Evolutionary conservation across 2,113 vertebrate species (phyloP).

Genomic region (Pomatostomus ruficeps): DNA sequence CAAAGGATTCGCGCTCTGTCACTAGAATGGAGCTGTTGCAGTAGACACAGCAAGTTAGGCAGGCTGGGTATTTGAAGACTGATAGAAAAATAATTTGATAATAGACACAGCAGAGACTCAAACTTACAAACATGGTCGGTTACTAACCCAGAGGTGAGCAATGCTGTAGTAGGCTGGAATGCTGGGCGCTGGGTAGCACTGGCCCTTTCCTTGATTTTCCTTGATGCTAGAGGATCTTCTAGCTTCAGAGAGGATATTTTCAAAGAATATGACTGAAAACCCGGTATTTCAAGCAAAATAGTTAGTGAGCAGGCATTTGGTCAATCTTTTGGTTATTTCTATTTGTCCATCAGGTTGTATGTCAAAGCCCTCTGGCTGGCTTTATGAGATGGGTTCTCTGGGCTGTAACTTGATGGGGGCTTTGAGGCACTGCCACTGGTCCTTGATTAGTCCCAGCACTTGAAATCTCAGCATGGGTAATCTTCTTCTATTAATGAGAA

Average conservation of each 20-base stretch:
- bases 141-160: background rate
- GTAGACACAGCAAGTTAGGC: background rate
- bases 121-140: background rate
- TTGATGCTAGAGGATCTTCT: background rate
- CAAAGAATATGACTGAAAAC: background rate
- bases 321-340: background rate
- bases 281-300: background rate
- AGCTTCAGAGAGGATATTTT: background rate
- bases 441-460: background rate
- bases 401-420: background rate
- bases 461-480: background rate
- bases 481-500: background rate
- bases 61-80: background rate
- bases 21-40: background rate
- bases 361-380: background rate
- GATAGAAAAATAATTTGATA: background rate
- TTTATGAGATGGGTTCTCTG: background rate
- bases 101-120: background rate
- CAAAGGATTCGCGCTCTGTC: background rate
- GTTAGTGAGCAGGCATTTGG: background rate
- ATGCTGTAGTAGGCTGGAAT: background rate
- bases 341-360: background rate
- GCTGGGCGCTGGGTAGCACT: background rate
- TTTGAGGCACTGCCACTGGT: background rate
- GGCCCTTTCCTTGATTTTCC: background rate